These are phyloP conservation scores for silkworm (Bombyx mori) DNA, from an alignment of 1,140 invertebrate genomes.

Conservation along the genomic window DNA sequence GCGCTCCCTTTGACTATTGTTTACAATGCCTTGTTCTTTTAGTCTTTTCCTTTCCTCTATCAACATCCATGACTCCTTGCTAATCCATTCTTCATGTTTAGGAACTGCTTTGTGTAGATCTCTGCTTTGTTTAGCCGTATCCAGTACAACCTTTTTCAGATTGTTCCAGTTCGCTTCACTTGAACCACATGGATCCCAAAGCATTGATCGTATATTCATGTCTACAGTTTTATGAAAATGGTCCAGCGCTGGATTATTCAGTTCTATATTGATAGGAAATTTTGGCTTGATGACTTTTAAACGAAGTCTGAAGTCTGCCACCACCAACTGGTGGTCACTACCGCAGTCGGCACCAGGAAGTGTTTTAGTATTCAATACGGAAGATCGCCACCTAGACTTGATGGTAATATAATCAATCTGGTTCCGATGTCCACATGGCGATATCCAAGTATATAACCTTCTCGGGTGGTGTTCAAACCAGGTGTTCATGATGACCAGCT, in stretches of 20 bases:
- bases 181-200: neutral
- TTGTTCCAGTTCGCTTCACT: neutral
- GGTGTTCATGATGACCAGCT: conserved; percentile 15
- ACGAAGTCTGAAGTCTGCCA: neutral
- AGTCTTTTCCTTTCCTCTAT: conserved; percentile 1
- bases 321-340: conserved; percentile 8
- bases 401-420: neutral
- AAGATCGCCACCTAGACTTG: neutral
- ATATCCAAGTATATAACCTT: conserved; percentile 3
- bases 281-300: conserved; percentile 1
- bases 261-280: neutral
- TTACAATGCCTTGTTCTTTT: neutral
- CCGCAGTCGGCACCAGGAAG: conserved; percentile 20
- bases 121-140: conserved; percentile 2
- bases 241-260: neutral
- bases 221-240: conserved; percentile 5
- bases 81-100: conserved; percentile 2
- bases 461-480: conserved; percentile 12
- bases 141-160: neutral
- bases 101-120: neutral
- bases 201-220: neutral
- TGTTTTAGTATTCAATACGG: conserved; percentile 4
- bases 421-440: neutral
- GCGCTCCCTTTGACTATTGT: neutral
- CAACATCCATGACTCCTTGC: conserved; percentile 3